Evolutionary conservation across 2,888 invertebrate genomes (phyloP).

Genomic region (Aplocera efformata): DNA sequence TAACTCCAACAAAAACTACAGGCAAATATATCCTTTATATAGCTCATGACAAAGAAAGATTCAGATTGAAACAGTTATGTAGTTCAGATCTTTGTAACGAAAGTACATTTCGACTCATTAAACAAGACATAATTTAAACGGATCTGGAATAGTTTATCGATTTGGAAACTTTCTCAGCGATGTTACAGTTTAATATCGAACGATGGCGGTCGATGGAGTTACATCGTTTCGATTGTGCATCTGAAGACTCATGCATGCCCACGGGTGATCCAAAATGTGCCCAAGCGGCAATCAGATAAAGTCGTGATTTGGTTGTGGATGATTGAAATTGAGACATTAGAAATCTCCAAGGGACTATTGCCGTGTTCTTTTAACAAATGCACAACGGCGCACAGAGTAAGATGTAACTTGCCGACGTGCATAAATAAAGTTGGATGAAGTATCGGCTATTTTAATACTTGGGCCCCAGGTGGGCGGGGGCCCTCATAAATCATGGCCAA

Average conservation of each 20-base stretch:
- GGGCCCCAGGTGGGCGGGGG: conserved; percentile 72
- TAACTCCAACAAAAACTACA: conserved; percentile 29
- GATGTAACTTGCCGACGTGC: conserved; percentile 70
- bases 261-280: conserved; percentile 36
- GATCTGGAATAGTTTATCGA: conserved; percentile 36
- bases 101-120: conserved; percentile 67
- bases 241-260: conserved; percentile 50
- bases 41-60: conserved; percentile 14
- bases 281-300: conserved; percentile 15
- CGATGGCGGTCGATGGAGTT: conserved; percentile 31
- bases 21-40: conserved; percentile 34
- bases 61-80: neutral
- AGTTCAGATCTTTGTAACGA: conserved; percentile 34
- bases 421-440: conserved; percentile 69
- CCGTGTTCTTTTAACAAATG: conserved; percentile 79
- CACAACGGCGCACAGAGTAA: conserved; percentile 68
- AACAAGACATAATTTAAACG: conserved; percentile 79
- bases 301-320: too few species aligned
- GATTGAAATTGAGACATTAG: conserved; percentile 76
- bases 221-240: conserved; percentile 40
- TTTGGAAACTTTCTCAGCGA: conserved; percentile 35
- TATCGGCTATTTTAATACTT: conserved; percentile 74
- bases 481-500: conserved; percentile 71
- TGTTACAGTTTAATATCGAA: conserved; percentile 42
- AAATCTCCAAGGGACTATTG: conserved; percentile 74